Conservation (phyloP, 1,140 invertebrate genomes). For the Brevipalpus yothersi region DNA sequence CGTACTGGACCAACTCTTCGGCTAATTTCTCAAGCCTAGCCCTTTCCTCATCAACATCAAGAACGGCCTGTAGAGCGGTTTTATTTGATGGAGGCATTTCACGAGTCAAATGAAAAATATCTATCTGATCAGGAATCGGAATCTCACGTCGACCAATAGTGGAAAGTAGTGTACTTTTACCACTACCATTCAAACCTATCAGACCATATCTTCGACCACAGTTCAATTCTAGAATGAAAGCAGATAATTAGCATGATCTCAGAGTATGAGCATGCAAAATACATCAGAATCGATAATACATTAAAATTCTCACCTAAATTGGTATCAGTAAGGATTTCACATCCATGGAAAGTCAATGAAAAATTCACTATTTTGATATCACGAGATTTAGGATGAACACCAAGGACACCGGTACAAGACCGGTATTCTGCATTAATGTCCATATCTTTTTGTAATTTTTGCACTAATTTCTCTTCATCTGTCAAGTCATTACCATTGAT, state of each 20-base stretch:
- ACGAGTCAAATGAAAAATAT: conserved; percentile 87
- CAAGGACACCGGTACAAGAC: conserved; percentile 76
- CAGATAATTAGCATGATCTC: neutral
- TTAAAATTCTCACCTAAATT: conserved; percentile 86
- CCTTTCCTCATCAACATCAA: conserved; percentile 92
- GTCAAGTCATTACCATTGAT: neutral
- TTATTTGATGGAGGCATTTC: conserved; percentile 86
- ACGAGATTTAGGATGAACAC: conserved; percentile 74
- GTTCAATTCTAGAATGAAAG: conserved; percentile 47
- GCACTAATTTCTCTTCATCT: conserved; percentile 45
- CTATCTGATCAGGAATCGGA: conserved; percentile 84
- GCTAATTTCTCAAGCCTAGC: conserved; percentile 71
- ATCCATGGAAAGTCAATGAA: conserved; percentile 92
- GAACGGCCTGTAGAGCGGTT: conserved; percentile 73
- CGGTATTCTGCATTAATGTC: conserved; percentile 72
- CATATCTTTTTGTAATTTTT: conserved; percentile 67
- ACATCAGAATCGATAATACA: conserved; percentile 87
- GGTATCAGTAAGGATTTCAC: conserved; percentile 82
- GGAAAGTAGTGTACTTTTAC: conserved; percentile 80
- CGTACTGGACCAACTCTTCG: conserved; percentile 57
- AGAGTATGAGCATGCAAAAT: neutral
- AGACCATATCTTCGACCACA: conserved; percentile 87
- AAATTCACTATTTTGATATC: conserved; percentile 94
- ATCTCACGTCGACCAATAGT: conserved; percentile 79
- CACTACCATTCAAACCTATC: conserved; percentile 84